These are phyloP conservation scores for Propithecus coquereli DNA, from an alignment of 2,113 vertebrate species.

Conservation along the genomic window DNA sequence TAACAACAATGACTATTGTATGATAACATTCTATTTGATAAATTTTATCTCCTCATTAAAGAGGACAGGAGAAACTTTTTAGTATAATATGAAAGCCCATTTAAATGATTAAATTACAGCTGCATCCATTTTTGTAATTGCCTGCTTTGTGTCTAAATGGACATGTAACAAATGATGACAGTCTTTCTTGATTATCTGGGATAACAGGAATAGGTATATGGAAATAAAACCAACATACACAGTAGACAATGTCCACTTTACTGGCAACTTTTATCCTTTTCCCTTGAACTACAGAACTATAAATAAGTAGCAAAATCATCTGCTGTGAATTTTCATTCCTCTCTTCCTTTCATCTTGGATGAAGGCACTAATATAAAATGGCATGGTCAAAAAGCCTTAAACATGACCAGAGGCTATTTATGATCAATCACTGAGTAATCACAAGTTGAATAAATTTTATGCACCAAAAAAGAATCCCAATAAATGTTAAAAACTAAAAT, in stretches of 20 bases:
- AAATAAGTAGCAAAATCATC: not conserved
- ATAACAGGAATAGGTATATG: not conserved
- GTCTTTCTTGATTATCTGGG: not conserved
- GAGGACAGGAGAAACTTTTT: not conserved
- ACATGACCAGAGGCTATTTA: not conserved
- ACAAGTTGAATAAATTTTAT: conserved; percentile 9
- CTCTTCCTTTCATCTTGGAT: not conserved
- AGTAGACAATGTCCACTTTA: not conserved
- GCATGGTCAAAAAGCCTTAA: not conserved
- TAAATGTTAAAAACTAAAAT: not conserved
- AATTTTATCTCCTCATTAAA: not conserved
- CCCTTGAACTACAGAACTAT: not conserved
- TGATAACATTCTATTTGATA: not conserved
- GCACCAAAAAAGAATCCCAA: conserved; percentile 5
- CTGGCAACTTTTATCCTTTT: not conserved
- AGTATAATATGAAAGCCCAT: not conserved
- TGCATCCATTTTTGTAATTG: conserved; percentile 18
- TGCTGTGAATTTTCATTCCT: conserved; percentile 23
- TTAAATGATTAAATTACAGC: not conserved
- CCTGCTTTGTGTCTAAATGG: not conserved
- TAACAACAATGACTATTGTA: not conserved
- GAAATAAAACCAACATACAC: conserved; percentile 15
- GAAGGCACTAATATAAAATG: not conserved
- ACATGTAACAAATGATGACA: not conserved
- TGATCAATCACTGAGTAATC: conserved; percentile 5